Percentiles rank a stretch among this genome's conserved stretches.
These are phyloP conservation scores for Monarcha castaneiventris DNA, from an alignment of 2,113 vertebrate species.

Conservation along the genomic window DNA sequence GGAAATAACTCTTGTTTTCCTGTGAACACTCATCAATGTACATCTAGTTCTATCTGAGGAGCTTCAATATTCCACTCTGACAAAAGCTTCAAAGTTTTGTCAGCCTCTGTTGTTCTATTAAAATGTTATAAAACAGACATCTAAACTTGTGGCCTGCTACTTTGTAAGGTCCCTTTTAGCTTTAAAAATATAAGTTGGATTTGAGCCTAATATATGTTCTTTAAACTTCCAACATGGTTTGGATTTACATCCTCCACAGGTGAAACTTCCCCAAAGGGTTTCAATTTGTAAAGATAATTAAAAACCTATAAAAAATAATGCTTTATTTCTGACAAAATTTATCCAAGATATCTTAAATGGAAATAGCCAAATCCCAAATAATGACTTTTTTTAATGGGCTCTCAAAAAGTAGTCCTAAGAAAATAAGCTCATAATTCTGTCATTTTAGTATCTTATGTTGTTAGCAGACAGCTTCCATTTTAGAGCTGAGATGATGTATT, in stretches of 20 bases:
- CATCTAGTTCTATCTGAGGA: background rate
- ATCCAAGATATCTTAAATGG: background rate
- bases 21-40: background rate
- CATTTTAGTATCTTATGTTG: background rate
- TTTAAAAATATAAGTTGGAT: background rate
- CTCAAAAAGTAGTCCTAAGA: background rate
- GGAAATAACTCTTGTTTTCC: background rate
- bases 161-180: background rate
- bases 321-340: background rate
- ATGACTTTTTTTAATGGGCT: background rate
- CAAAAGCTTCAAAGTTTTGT: background rate
- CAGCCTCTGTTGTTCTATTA: background rate
- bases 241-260: background rate
- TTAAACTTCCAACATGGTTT: background rate
- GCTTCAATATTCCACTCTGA: background rate
- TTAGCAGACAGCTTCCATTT: background rate
- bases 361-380: background rate
- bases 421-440: background rate
- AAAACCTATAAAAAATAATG: background rate
- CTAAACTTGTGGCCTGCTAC: background rate
- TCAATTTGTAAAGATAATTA: background rate
- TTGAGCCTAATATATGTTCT: background rate
- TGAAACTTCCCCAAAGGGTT: background rate
- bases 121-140: background rate
- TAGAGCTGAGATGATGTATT: background rate